These are phyloP conservation scores for Peromyscus melanophrys DNA, from an alignment of 2,797 vertebrate species.

Conservation along the genomic window DNA sequence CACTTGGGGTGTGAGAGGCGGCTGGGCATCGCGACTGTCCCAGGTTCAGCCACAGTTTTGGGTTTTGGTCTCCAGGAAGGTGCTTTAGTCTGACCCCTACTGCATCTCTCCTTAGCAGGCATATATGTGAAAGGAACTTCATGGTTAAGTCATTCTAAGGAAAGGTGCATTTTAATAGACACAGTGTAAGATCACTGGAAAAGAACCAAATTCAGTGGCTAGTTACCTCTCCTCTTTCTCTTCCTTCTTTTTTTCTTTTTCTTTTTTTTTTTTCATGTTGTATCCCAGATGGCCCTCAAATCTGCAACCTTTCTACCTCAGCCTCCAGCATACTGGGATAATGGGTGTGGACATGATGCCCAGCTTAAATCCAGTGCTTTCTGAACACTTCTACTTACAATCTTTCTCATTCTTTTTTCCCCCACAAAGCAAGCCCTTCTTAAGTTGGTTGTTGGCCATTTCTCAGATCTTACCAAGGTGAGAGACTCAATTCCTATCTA, in stretches of 20 bases:
- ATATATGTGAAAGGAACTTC: not conserved
- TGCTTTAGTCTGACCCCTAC: not conserved
- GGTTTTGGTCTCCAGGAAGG: not conserved
- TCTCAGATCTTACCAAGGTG: not conserved
- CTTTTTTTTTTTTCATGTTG: no score
- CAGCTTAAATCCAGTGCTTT: not conserved
- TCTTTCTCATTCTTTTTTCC: not conserved
- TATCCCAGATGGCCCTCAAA: not conserved
- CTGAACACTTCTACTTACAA: not conserved
- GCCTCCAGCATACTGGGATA: not conserved
- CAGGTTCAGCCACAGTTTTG: not conserved
- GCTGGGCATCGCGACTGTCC: not conserved
- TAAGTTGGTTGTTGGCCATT: not conserved
- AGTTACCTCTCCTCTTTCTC: not conserved
- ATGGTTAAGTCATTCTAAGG: not conserved
- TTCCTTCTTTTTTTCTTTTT: no score
- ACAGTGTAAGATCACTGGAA: not conserved
- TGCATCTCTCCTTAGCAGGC: not conserved
- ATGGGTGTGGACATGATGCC: not conserved
- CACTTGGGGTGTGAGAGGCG: not conserved
- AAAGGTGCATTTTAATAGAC: not conserved
- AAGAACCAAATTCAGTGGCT: not conserved
- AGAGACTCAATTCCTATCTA: no score
- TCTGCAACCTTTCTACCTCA: not conserved
- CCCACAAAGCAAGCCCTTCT: not conserved